Base-by-base conservation (phyloP, 2,888 invertebrate species). In the Trachelus stipa region DNA sequence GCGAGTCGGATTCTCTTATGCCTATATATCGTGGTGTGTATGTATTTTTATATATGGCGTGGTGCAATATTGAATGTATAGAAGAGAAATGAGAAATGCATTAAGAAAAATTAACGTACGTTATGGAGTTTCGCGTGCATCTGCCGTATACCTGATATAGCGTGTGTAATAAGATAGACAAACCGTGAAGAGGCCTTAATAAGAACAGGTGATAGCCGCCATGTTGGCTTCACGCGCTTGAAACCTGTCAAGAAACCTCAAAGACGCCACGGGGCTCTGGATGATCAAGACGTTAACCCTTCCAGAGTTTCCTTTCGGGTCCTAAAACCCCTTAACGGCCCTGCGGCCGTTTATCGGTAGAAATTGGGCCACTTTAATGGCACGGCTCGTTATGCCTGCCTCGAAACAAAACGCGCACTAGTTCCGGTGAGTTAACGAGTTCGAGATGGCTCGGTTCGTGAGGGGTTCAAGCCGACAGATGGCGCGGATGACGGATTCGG, bases 241-340 rank as follows among this genome's bases (percentile, higher is more conserved):
- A 83, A 82, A 82, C 83, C 83, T 79, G 81, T 80, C 80, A 81
- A 83, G 81, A 82, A 81, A 82, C 83, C 81, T 56, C 81, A 79
- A 75, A 80, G 76, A 80, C 83, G 81, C 81, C 79, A 82, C 81
- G 81, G 81, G 84, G 83, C 80, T 79, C 79, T 77, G 71, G 37
- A 73, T 76, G 76, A 78, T 78, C 78, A 78, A 78, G 78, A 78
- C 78, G 78, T 78, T 78, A 78, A 71, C 33, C 33, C 34, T 71
- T 71, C 71, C 71, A 71, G 71, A 31, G 71, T 34, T 71, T 71
- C 71, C 71, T 71, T 34, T 31, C 71, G 71, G 33, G 71, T 34
- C 71, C 71, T 34, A 34, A 31, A 71, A 23, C 71, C 12, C 71
- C 33, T 71, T 71, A 71, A 71, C 34, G 33, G 71, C 56, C 56